A percentile compares a stretch with the other conserved stretches of the same genome.
Evolutionary conservation across 2,888 invertebrate species (phyloP).

Genomic region (Tyria jacobaeae): DNA sequence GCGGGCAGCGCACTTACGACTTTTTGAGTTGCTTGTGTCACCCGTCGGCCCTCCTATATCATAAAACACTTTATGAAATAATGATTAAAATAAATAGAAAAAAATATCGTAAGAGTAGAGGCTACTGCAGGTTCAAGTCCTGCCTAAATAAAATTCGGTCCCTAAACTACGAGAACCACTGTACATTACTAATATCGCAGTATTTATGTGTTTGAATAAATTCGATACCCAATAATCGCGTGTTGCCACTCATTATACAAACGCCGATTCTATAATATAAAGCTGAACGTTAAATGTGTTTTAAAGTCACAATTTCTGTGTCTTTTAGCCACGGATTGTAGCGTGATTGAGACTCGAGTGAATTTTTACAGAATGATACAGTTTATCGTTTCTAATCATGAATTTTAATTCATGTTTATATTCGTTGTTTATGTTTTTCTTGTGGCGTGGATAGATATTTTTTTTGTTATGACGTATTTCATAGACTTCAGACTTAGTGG

Average conservation of each 20-base stretch:
- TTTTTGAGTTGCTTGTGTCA: no score
- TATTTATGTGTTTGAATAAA: slow-evolving; percentile 1
- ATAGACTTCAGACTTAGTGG: no score
- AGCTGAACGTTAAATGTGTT: slow-evolving; percentile 37
- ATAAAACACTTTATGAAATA: no score
- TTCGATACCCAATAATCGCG: slow-evolving; percentile 30
- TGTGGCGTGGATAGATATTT: neutral
- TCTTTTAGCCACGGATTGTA: slow-evolving; percentile 33
- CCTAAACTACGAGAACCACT: neutral
- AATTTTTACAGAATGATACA: slow-evolving; percentile 37
- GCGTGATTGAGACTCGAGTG: slow-evolving; percentile 35
- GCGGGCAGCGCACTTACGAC: no score
- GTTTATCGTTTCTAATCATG: slow-evolving; percentile 37
- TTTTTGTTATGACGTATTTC: neutral
- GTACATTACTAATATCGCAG: neutral
- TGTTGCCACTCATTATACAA: slow-evolving; percentile 35
- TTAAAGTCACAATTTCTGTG: slow-evolving; percentile 36
- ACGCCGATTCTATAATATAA: slow-evolving; percentile 27
- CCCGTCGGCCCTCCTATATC: no score
- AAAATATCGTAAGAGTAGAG: no score
- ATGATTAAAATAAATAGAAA: no score
- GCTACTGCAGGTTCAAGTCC: neutral
- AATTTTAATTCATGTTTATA: slow-evolving; percentile 43
- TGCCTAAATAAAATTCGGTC: neutral
- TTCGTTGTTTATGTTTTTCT: slow-evolving; percentile 14